Evolutionary conservation across 2,888 invertebrate species (phyloP).

Genomic region (Eilema caniola): DNA sequence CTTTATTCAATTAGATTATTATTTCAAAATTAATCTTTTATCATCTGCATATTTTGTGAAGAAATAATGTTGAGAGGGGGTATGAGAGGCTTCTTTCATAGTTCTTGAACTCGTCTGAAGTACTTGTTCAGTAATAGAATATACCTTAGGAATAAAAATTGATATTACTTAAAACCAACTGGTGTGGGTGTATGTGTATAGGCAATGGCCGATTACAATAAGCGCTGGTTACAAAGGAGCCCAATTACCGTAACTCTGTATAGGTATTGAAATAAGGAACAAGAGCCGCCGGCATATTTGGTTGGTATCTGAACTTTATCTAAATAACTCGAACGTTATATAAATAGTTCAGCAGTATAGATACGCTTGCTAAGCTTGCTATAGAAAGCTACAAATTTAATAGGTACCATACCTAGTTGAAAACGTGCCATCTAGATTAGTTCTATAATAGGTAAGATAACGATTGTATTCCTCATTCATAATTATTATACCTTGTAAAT

Average conservation of each 20-base stretch:
- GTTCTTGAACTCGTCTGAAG: neutral
- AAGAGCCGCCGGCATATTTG: constrained; percentile 35
- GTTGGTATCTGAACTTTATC: constrained; percentile 19
- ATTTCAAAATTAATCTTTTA: too few relatives aligned
- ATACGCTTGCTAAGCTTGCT: neutral
- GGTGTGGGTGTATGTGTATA: constrained; percentile 36
- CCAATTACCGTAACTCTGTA: constrained; percentile 45
- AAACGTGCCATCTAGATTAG: too few relatives aligned
- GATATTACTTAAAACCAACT: constrained; percentile 32
- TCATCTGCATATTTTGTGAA: too few relatives aligned
- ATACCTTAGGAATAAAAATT: neutral
- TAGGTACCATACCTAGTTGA: constrained; percentile 1
- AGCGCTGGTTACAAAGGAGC: constrained; percentile 38
- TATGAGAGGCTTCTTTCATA: neutral
- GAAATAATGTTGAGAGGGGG: too few relatives aligned
- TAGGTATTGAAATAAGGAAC: constrained; percentile 41
- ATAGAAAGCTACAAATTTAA: neutral
- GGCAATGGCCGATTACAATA: constrained; percentile 39
- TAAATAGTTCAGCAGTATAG: neutral
- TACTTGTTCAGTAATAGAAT: constrained; percentile 7
- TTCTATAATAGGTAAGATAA: neutral
- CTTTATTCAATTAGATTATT: neutral
- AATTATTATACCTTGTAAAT: too few relatives aligned
- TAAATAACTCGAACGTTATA: constrained; percentile 9
- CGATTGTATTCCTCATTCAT: too few relatives aligned